Evolutionary conservation across 2,888 invertebrate species (phyloP), one percentile per base, ranked within the genome.

Genomic region (Eucera pruinosa): DNA sequence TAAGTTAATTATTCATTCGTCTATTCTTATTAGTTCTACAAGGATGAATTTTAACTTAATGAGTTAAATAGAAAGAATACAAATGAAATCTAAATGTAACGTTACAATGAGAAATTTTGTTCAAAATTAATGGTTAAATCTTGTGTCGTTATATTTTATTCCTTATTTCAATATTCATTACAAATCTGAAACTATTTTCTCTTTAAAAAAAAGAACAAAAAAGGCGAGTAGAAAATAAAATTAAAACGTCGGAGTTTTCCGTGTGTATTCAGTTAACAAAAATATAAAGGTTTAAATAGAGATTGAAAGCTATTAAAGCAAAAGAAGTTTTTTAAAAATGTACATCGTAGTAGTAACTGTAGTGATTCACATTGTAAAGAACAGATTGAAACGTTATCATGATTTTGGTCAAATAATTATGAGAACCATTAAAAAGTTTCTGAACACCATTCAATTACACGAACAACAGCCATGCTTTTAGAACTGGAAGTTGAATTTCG

Each of bases 371-470:
- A 25, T 41, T 9, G 13, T 15, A 9, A n/a, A 6, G 25, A 50
- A 43, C 23, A 20, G 15, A 25, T 52, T 57, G 2, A 18, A 33
- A 33, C 18, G 23, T 54, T 54, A 65, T 54, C 64, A 33, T 65
- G 41, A 65, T 60, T 75, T 45, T n/a, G 4, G 30, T 33, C 41
- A 20, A 48, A 45, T 54, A 54, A 60, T 47, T 47, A 52, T 41
- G 30, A 36, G 50, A 15, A n/a, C 47, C 41, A 36, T 75, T 75
- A 73, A 75, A 73, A 65, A 74, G 58, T 75, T 66, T 65, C n/a
- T 6, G 23, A 54, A 54, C 58, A 36, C 41, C 15, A 43, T 61
- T 71, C 65, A 20, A 73, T 65, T 66, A 65, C 41, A n/a, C 33
- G 30, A 48, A 23, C 43, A 20, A 11, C 23, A 25, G n/a, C 20